Base-by-base conservation (phyloP, 2,888 invertebrate genomes). In the Nycteola revayana region DNA sequence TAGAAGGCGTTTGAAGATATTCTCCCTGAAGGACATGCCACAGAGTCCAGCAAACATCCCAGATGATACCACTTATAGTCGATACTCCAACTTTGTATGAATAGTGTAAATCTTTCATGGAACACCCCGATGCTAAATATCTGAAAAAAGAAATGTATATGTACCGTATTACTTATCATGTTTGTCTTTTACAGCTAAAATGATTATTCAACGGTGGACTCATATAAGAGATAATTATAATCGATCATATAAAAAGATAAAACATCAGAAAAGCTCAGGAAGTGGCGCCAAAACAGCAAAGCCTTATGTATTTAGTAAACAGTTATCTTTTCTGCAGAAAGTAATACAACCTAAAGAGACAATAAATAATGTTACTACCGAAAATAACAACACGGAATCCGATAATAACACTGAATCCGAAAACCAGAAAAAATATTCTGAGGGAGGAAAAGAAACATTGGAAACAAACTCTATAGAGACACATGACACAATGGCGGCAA, bases 141-240 rank as follows among this genome's bases (percentile, higher is more conserved):
- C 42, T 42, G 45, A 42, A 41, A 47, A 42, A 28, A 42, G 36
- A 42, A 10, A 17, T 17, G 11, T 32, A 25, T 25, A 25, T 32
- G 24, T 31, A 31, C 20, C n/a, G 11, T 26, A 30, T 29, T 14
- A 36, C 11, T 25, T 25, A 20, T 10, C 9, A 21, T 35, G 10
- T 28, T 33, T 32, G 23, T 29, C 24, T 39, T 33, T 39, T 34
- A 39, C 38, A 39, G 38, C 27, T 10, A 39, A 39, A 41, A 17
- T 43, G 45, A 42, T 45, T 42, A 45, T 54, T 42, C 46, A 49
- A 32, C 20, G 35, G 40, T 51, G 51, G 49, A 56, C 50, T 36
- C 50, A 56, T 42, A 51, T 54, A 54, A 51, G 53, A 51, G 51
- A 56, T 49, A 56, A 54, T 49, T 53, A 51, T 46, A 49, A 53